Percentiles rank a stretch among this genome's conserved stretches.
These are phyloP conservation scores for Eufriesea mexicana DNA, from an alignment of 1,140 invertebrate species.

Conservation along the genomic window DNA sequence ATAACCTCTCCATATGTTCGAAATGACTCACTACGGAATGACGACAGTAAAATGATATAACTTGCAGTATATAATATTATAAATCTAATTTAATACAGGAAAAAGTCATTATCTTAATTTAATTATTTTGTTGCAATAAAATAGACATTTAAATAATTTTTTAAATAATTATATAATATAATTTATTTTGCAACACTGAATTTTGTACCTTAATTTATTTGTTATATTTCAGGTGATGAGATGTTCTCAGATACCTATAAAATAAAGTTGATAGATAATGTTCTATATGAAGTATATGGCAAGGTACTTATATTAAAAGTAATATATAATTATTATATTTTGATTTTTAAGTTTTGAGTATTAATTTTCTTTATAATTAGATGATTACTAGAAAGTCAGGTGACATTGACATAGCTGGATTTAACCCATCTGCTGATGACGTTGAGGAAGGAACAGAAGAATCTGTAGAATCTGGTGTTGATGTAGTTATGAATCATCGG, in stretches of 20 bases:
- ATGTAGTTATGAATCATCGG: conserved; percentile 96
- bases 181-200: too few species aligned
- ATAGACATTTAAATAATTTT: background rate
- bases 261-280: conserved; percentile 95
- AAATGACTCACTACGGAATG: background rate
- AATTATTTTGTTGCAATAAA: too few species aligned
- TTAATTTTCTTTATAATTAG: conserved; percentile 74
- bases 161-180: background rate
- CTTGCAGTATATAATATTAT: background rate
- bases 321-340: too few species aligned
- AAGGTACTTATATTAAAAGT: conserved; percentile 82
- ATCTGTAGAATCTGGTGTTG: conserved; percentile 90
- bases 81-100: background rate
- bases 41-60: background rate
- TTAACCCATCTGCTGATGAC: conserved; percentile 97
- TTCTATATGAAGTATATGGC: conserved; percentile 97
- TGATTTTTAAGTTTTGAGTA: too few species aligned
- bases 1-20: conserved; percentile 63
- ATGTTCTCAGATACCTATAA: conserved; percentile 99
- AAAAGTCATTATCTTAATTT: background rate
- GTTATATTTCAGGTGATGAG: conserved; percentile 91
- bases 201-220: conserved; percentile 34
- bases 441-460: conserved; percentile 92
- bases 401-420: conserved; percentile 91
- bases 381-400: conserved; percentile 89